Percentiles rank a stretch among this genome's conserved stretches.
These are phyloP conservation scores for Anadara kagoshimensis DNA, from an alignment of 1,140 invertebrate genomes.

Conservation along the genomic window DNA sequence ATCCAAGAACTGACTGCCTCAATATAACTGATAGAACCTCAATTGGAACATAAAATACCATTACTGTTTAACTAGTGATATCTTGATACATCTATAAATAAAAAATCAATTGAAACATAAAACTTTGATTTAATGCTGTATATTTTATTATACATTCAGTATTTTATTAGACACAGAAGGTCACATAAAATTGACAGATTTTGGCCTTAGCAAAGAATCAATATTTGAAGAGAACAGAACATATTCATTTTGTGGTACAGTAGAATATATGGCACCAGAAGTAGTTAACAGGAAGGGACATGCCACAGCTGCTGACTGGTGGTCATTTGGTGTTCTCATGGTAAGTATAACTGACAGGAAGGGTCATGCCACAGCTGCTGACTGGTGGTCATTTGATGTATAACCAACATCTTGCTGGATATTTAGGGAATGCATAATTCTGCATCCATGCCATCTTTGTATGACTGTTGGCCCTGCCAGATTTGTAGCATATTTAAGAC, in stretches of 20 bases:
- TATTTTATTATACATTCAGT: slow-evolving; percentile 74
- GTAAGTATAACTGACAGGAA: no score
- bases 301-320: slow-evolving; percentile 98
- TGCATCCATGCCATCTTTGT: no score
- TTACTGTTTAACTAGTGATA: neutral
- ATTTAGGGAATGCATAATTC: no score
- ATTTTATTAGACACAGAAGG: slow-evolving; percentile 97
- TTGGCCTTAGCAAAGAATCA: slow-evolving; percentile 97
- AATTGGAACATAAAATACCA: slow-evolving; percentile 62
- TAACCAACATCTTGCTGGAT: no score
- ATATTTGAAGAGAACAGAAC: slow-evolving; percentile 83
- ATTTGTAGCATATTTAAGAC: no score
- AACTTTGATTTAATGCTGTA: neutral
- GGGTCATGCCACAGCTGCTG: no score
- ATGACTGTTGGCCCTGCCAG: no score
- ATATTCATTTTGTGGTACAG: slow-evolving; percentile 98
- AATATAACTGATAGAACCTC: no score
- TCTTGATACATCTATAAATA: slow-evolving; percentile 35
- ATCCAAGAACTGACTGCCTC: no score
- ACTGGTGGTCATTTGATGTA: no score
- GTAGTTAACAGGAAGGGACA: slow-evolving; percentile 98
- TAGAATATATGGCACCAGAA: slow-evolving; percentile 81
- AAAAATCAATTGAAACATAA: no score
- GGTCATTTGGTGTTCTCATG: slow-evolving; percentile 99
- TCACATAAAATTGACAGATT: slow-evolving; percentile 99